Conservation (phyloP, 1,140 invertebrate genomes). For the Acarapis woodi region DNA sequence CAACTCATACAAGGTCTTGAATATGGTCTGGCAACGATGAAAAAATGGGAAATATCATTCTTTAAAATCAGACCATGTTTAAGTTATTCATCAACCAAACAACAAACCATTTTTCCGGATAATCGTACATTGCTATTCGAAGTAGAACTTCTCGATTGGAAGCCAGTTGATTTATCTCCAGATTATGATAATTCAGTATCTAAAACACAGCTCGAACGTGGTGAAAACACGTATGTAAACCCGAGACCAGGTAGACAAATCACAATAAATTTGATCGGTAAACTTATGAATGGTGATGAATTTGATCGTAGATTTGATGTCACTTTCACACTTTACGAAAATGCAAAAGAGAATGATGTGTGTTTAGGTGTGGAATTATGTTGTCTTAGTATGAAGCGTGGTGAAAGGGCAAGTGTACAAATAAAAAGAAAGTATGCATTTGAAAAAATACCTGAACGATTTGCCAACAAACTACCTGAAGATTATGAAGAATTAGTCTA, state of each 20-base stretch:
- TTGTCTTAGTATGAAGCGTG: slow-evolving; percentile 45
- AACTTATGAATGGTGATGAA: slow-evolving; percentile 26
- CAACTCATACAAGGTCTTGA: slow-evolving; percentile 84
- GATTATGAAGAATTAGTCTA: slow-evolving; percentile 32
- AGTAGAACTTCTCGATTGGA: slow-evolving; percentile 50
- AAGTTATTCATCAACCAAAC: slow-evolving; percentile 58
- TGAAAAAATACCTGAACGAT: slow-evolving; percentile 35
- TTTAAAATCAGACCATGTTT: slow-evolving; percentile 66
- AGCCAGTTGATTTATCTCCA: slow-evolving; percentile 48
- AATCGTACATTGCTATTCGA: slow-evolving; percentile 47
- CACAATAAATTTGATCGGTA: slow-evolving; percentile 48
- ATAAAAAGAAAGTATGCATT: slow-evolving; percentile 55
- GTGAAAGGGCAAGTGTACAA: slow-evolving; percentile 42
- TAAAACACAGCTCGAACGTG: slow-evolving; percentile 32
- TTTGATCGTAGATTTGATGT: slow-evolving; percentile 45
- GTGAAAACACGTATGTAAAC: slow-evolving; percentile 29
- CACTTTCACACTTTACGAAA: slow-evolving; percentile 57
- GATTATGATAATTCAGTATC: slow-evolving; percentile 44
- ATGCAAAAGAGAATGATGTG: slow-evolving; percentile 36
- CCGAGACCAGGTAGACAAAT: slow-evolving; percentile 51
- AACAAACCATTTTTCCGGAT: slow-evolving; percentile 61
- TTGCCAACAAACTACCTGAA: slow-evolving; percentile 40
- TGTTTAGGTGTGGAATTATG: slow-evolving; percentile 56
- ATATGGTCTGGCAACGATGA: slow-evolving; percentile 74
- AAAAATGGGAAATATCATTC: slow-evolving; percentile 49